Percentiles rank a stretch among this genome's conserved stretches.
Evolutionary conservation across 2,797 vertebrate genomes (phyloP).

Genomic region (Ceyx erithaca): DNA sequence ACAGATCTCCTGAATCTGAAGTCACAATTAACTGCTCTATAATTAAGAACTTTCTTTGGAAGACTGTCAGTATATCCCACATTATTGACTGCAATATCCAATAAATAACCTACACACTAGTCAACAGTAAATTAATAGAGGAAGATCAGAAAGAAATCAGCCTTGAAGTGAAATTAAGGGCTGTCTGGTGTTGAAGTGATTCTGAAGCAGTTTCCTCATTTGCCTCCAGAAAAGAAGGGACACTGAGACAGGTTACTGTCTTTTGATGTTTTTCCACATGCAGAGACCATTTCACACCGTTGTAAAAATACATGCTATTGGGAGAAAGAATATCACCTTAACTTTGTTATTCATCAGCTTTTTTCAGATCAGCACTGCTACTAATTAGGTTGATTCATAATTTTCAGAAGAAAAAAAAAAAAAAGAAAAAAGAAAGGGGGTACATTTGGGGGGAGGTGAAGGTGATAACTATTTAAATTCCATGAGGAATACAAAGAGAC

Average conservation of each 20-base stretch:
- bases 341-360: neutral
- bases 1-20: neutral
- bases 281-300: neutral
- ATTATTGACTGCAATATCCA: neutral
- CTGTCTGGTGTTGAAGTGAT: neutral
- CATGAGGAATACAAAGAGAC: neutral
- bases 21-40: neutral
- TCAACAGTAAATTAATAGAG: neutral
- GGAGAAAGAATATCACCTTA: neutral
- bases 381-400: neutral
- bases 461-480: neutral
- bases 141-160: neutral
- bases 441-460: too few species aligned
- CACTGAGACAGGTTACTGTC: neutral
- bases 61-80: neutral
- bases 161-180: neutral
- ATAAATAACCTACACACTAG: neutral
- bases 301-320: neutral
- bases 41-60: neutral
- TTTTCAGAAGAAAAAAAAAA: neutral
- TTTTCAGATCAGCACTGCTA: neutral
- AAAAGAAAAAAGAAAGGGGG: neutral
- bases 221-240: neutral
- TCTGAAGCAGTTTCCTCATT: neutral
- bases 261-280: neutral